phyloP scores from a whole-genome alignment of 2,113 vertebrate species.

The Indicator indicator region DNA sequence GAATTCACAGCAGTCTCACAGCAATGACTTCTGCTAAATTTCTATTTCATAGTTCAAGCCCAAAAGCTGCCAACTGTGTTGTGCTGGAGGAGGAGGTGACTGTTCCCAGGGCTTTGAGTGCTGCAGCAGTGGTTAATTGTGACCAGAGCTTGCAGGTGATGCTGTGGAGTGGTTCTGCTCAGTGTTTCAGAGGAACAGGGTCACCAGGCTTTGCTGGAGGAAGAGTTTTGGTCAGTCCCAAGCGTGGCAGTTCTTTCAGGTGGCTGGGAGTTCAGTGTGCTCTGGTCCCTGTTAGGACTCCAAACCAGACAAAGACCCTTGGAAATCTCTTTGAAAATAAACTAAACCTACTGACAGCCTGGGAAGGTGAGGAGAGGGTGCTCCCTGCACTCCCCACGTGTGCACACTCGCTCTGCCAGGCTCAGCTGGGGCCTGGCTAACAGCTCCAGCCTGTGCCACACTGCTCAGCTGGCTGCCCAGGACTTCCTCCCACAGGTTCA shows the following conservation, averaged over 20 bases:
- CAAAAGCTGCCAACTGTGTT: neutral
- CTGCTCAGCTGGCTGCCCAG: neutral
- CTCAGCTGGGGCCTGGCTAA: neutral
- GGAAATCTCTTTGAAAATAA: neutral
- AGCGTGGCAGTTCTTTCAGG: neutral
- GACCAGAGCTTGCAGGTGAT: neutral
- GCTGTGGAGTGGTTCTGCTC: neutral
- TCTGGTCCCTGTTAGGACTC: neutral
- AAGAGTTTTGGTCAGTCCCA: neutral
- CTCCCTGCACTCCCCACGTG: accelerated
- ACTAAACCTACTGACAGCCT: neutral
- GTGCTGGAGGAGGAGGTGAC: neutral
- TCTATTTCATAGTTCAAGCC: neutral
- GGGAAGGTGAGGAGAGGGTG: neutral
- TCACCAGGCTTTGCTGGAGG: neutral
- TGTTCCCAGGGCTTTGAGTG: neutral
- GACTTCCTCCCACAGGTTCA: neutral
- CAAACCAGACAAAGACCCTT: neutral
- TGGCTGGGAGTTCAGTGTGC: neutral
- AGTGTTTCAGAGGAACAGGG: neutral
- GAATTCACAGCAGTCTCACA: neutral
- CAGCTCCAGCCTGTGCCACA: accelerated
- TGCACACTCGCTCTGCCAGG: neutral
- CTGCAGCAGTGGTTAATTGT: neutral
- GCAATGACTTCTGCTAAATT: neutral